Evolutionary conservation across 2,888 invertebrate genomes (phyloP), one percentile per base, ranked within the genome.

Genomic region (Galerucella nymphaeae): DNA sequence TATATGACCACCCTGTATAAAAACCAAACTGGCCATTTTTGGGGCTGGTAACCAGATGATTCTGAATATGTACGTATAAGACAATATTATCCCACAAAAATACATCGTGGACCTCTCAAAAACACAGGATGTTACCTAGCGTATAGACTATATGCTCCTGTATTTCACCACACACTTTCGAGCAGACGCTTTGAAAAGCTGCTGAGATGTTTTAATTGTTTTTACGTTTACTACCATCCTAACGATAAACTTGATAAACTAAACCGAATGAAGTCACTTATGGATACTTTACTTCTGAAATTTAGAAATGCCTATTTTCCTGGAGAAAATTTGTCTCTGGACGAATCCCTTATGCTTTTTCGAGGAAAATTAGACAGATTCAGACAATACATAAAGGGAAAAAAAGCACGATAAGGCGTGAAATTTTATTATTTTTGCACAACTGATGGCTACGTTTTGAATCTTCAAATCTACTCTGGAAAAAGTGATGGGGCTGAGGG

Each of bases 361-460:
- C 75, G 75, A 38, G 77, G 78, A 57, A 68, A 77, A n/a, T n/a
- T n/a, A n/a, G n/a, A n/a, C n/a, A n/a, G n/a, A n/a, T 45, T 80
- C 73, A 72, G 77, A 45, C 71, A 73, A 55, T 78, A 79, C 65
- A 80, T 77, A 66, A 78, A 79, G 74, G 71, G 70, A 42, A 80
- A 80, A 74, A 74, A 67, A 66, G 74, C 76, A 58, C 76, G 76
- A 76, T 80, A 80, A 71, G 79, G 80, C 20, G 76, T 79, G 59
- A 80, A 80, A 75, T 79, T 81, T 58, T 78, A 77, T 69, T 73
- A 72, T 38, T 66, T 80, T 48, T 78, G 76, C 71, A 74, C 79
- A 18, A 62, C 74, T 14, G 71, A 77, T 68, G 79, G 78, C 48
- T 80, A 77, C 66, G 73, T 77, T 63, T 72, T 80, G 55, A 80